Percentiles rank a stretch among this genome's conserved stretches.
phyloP scores from a whole-genome alignment of 1,140 invertebrate species.

The Araneus ventricosus region DNA sequence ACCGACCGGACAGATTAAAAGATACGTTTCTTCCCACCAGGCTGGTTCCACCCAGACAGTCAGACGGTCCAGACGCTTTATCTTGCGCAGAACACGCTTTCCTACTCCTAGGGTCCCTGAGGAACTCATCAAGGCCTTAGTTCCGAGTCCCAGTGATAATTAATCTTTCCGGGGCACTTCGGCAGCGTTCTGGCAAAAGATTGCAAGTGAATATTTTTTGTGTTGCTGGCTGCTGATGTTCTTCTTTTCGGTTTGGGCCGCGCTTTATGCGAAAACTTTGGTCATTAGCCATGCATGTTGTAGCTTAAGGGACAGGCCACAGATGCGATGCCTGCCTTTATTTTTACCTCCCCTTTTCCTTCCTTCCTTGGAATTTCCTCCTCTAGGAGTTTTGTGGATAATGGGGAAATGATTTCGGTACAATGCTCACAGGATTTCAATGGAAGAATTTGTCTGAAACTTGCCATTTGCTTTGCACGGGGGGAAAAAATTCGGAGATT shows the following conservation, averaged over 20 bases:
- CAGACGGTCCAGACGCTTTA: slow-evolving; percentile 35
- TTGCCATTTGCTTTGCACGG: background rate
- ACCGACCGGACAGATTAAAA: slow-evolving; percentile 42
- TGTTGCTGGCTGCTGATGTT: background rate
- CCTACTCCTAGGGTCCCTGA: slow-evolving; percentile 40
- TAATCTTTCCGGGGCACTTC: slow-evolving; percentile 51
- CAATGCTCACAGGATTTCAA: background rate
- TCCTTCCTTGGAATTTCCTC: slow-evolving; percentile 6
- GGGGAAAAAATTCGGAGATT: background rate
- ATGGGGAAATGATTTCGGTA: slow-evolving; percentile 34
- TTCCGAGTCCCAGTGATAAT: slow-evolving; percentile 61
- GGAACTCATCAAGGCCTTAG: slow-evolving; percentile 59
- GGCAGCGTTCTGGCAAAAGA: slow-evolving; percentile 32
- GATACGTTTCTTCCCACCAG: background rate
- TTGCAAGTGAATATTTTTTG: slow-evolving; percentile 33
- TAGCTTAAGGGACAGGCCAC: slow-evolving; percentile 13
- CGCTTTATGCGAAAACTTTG: slow-evolving; percentile 59
- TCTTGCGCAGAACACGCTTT: slow-evolving; percentile 64
- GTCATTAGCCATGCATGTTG: slow-evolving; percentile 58
- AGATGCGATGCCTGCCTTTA: slow-evolving; percentile 5
- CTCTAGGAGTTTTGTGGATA: background rate
- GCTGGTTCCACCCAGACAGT: background rate
- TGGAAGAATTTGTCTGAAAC: background rate
- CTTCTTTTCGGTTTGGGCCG: slow-evolving; percentile 25
- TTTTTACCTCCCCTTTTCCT: background rate